Conservation (phyloP, 2,113 vertebrate genomes). For the Nycticebus coucang region DNA sequence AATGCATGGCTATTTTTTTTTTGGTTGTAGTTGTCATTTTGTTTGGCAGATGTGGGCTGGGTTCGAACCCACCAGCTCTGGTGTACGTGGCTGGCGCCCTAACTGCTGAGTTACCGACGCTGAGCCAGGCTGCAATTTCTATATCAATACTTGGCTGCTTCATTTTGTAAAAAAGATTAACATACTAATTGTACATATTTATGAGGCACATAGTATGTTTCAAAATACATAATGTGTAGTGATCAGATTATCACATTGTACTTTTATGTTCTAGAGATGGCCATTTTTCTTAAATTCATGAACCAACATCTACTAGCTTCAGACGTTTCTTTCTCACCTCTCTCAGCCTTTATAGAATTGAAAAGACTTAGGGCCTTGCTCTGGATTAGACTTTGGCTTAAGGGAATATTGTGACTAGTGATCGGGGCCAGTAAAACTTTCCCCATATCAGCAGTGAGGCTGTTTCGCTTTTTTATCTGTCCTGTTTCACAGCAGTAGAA, state of each 20-base stretch:
- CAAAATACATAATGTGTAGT: background rate
- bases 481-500: background rate
- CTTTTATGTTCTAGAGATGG: background rate
- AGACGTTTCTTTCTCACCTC: background rate
- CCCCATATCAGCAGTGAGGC: background rate
- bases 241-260: background rate
- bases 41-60: no score
- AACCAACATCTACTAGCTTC: background rate
- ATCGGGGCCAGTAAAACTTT: background rate
- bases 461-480: background rate
- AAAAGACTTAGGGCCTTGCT: background rate
- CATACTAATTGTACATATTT: background rate
- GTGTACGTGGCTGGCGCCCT: no score
- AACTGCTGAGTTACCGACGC: no score
- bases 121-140: background rate
- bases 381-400: background rate
- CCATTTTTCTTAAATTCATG: background rate
- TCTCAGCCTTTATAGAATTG: background rate
- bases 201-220: background rate
- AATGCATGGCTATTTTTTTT: no score
- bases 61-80: no score
- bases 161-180: background rate
- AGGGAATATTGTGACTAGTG: background rate
- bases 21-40: no score
- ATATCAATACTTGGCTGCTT: background rate